Evolutionary conservation across 2,888 invertebrate genomes (phyloP).

Genomic region (Polydrusus pterygomalis): DNA sequence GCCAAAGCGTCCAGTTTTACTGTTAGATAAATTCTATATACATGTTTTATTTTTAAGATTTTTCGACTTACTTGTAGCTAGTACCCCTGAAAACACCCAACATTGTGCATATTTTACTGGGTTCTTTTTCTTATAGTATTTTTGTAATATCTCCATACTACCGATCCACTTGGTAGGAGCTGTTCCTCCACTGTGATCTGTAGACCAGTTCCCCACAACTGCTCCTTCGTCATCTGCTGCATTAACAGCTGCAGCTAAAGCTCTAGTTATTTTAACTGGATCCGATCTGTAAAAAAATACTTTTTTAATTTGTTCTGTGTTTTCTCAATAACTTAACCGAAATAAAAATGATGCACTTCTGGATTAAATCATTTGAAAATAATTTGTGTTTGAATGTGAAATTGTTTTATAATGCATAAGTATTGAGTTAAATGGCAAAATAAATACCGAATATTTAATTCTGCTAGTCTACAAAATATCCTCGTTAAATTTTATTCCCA

Average conservation of each 20-base stretch:
- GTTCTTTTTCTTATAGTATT: constrained; percentile 87
- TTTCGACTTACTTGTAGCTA: constrained; percentile 82
- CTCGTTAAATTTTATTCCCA: too few relatives aligned
- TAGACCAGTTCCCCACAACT: constrained; percentile 91
- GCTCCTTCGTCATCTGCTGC: constrained; percentile 93
- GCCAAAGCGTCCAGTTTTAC: too few relatives aligned
- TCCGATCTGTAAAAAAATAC: constrained; percentile 54
- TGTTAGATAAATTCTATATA: too few relatives aligned
- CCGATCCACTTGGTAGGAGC: constrained; percentile 94
- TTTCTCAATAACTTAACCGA: too few relatives aligned
- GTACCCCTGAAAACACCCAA: constrained; percentile 95
- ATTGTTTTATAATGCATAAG: too few relatives aligned
- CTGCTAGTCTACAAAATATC: too few relatives aligned
- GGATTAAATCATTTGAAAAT: too few relatives aligned
- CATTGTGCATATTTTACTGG: constrained; percentile 96
- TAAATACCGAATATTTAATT: too few relatives aligned
- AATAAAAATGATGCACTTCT: too few relatives aligned
- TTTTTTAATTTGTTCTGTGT: background rate
- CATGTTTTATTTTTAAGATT: too few relatives aligned
- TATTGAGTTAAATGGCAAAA: too few relatives aligned
- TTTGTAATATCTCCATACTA: constrained; percentile 88
- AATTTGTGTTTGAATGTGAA: too few relatives aligned
- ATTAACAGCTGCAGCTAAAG: constrained; percentile 90
- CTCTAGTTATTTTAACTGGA: constrained; percentile 71
- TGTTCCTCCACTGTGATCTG: constrained; percentile 88